Evolutionary conservation across 2,113 vertebrate genomes (phyloP).

Genomic region (Zingel zingel): DNA sequence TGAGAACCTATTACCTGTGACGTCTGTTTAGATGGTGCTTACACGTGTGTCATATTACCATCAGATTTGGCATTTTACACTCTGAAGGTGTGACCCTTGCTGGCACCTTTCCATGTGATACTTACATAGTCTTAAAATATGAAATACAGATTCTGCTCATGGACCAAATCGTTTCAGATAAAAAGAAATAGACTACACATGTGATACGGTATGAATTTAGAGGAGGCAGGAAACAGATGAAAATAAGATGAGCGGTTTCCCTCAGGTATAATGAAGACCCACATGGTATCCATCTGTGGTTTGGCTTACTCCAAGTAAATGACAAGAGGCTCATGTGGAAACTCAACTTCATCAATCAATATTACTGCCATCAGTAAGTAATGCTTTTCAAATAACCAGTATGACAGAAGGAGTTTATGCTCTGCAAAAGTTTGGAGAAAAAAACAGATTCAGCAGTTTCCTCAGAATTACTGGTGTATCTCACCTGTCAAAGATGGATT

Average conservation of each 20-base stretch:
- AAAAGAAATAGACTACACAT: neutral
- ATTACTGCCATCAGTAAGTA: slow-evolving; percentile 40
- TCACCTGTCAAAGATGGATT: slow-evolving; percentile 55
- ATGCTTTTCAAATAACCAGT: slow-evolving; percentile 54
- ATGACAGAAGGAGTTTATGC: slow-evolving; percentile 37
- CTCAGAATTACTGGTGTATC: slow-evolving; percentile 16
- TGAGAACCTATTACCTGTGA: slow-evolving; percentile 58
- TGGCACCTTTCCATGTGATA: slow-evolving; percentile 5
- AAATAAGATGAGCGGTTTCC: slow-evolving; percentile 39
- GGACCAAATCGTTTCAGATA: neutral
- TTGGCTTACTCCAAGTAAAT: slow-evolving; percentile 7
- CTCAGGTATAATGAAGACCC: slow-evolving; percentile 21
- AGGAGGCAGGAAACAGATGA: slow-evolving; percentile 30
- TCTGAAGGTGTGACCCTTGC: neutral
- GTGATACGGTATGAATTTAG: neutral
- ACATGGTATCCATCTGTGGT: slow-evolving; percentile 51
- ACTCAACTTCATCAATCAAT: slow-evolving; percentile 58
- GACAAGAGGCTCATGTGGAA: slow-evolving; percentile 37
- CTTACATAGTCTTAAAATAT: neutral
- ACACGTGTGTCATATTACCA: slow-evolving; percentile 3
- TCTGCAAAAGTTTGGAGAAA: slow-evolving; percentile 41
- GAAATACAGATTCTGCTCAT: slow-evolving; percentile 1
- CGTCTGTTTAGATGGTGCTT: slow-evolving; percentile 51
- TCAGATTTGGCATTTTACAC: slow-evolving; percentile 16
- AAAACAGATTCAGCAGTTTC: slow-evolving; percentile 39